phyloP scores from a whole-genome alignment of 2,888 invertebrate genomes.

The Galerucella calmariensis region DNA sequence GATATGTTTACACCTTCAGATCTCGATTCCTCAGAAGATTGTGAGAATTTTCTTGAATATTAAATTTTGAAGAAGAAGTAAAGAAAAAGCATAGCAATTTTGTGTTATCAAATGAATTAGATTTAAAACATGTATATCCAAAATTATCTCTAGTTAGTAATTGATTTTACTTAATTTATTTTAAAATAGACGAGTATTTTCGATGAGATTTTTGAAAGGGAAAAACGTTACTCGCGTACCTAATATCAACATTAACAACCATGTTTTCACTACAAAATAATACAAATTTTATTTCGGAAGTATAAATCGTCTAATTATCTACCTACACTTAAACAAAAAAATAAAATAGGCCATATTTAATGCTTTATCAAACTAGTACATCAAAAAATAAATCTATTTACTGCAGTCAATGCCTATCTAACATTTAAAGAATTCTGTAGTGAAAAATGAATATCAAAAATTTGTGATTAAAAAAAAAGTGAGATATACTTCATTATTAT shows the following conservation, averaged over 20 bases:
- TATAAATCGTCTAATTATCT: constrained; percentile 17
- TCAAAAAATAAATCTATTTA: constrained; percentile 31
- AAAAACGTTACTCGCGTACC: neutral
- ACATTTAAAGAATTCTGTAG: constrained; percentile 23
- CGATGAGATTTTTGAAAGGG: neutral
- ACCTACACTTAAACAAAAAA: constrained; percentile 23
- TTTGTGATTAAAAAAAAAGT: constrained; percentile 1
- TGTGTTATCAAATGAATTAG: too few species aligned
- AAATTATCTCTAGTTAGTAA: neutral
- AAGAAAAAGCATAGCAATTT: too few species aligned
- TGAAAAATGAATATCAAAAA: constrained; percentile 21
- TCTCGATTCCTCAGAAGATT: too few species aligned
- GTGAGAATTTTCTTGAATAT: too few species aligned
- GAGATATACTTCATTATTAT: constrained; percentile 1
- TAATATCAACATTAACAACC: constrained; percentile 20
- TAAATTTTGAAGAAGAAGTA: too few species aligned
- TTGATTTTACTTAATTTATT: neutral
- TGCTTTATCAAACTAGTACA: constrained; percentile 18
- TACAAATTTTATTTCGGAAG: neutral
- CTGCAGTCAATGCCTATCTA: constrained; percentile 31
- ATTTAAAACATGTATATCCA: neutral
- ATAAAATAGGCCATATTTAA: constrained; percentile 23
- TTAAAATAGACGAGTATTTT: neutral
- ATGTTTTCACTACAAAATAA: constrained; percentile 25
- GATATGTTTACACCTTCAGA: too few species aligned